These are phyloP conservation scores for Alosa sapidissima DNA, from an alignment of 2,797 vertebrate species.

Conservation along the genomic window DNA sequence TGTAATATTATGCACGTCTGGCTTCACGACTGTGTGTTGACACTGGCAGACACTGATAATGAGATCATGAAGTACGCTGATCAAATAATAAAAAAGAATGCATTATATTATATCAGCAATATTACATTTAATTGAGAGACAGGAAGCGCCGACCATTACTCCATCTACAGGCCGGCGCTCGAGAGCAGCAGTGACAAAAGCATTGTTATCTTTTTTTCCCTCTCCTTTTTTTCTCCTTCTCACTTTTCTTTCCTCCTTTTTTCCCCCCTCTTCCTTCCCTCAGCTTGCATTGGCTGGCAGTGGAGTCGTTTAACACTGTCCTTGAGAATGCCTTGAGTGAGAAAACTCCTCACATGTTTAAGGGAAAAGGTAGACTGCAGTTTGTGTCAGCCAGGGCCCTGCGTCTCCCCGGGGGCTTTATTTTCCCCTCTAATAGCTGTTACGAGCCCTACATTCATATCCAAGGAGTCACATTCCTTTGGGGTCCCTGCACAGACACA, in stretches of 20 bases:
- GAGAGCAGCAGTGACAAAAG: slow-evolving; percentile 71
- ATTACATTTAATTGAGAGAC: slow-evolving; percentile 5
- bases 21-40: slow-evolving; percentile 42
- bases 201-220: slow-evolving; percentile 57
- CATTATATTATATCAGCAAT: slow-evolving; percentile 8
- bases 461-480: slow-evolving; percentile 98
- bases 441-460: slow-evolving; percentile 98
- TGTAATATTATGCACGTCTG: slow-evolving; percentile 43
- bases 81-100: slow-evolving; percentile 11
- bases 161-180: slow-evolving; percentile 64
- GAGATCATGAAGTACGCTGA: slow-evolving; percentile 36
- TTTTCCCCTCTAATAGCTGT: slow-evolving; percentile 99
- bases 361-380: slow-evolving; percentile 94
- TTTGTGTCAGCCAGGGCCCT: slow-evolving; percentile 90
- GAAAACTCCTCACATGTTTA: slow-evolving; percentile 98
- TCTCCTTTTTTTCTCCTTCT: slow-evolving; percentile 16
- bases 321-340: slow-evolving; percentile 98
- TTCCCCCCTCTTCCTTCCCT: slow-evolving; percentile 32
- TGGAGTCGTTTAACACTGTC: slow-evolving; percentile 97
- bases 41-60: slow-evolving; percentile 37
- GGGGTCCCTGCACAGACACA: slow-evolving; percentile 78
- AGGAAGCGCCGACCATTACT: slow-evolving; percentile 38
- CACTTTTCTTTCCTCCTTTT: no score
- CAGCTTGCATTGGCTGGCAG: slow-evolving; percentile 77
- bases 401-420: slow-evolving; percentile 88